These are phyloP conservation scores for Papilio machaon DNA, from an alignment of 1,140 invertebrate genomes.

Conservation along the genomic window DNA sequence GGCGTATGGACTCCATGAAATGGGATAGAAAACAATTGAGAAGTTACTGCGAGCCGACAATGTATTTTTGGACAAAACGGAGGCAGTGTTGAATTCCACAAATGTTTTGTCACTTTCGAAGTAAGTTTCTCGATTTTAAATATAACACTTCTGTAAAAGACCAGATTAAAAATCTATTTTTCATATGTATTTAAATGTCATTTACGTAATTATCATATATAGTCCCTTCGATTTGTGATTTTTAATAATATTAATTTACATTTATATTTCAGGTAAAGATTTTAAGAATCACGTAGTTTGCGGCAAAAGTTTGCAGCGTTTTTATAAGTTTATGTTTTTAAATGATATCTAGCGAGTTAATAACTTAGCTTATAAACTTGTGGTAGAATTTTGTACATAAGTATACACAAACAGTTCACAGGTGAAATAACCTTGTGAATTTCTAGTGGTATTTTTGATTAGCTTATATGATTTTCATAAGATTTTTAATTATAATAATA, in stretches of 20 bases:
- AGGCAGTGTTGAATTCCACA: not conserved
- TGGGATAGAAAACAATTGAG: slow-evolving; percentile 73
- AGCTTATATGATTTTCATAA: slow-evolving; percentile 5
- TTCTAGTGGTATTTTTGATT: not conserved
- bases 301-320: not conserved
- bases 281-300: not conserved
- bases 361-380: not conserved
- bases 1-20: slow-evolving; percentile 55
- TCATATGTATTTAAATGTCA: too few species aligned
- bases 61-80: slow-evolving; percentile 66
- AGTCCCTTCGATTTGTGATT: not conserved
- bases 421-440: not conserved
- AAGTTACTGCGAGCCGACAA: slow-evolving; percentile 63
- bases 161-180: too few species aligned
- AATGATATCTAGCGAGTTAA: not conserved
- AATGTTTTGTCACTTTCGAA: not conserved
- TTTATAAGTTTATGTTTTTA: not conserved
- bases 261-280: slow-evolving; percentile 5
- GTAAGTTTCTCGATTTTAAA: not conserved
- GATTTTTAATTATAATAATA: slow-evolving; percentile 11
- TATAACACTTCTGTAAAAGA: not conserved
- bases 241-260: not conserved
- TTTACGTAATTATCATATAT: too few species aligned
- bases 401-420: not conserved
- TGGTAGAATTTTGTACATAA: not conserved